A percentile compares a stretch with the other conserved stretches of the same genome.
These are phyloP conservation scores for Mantis religiosa DNA, from an alignment of 2,888 invertebrate species.

Conservation along the genomic window DNA sequence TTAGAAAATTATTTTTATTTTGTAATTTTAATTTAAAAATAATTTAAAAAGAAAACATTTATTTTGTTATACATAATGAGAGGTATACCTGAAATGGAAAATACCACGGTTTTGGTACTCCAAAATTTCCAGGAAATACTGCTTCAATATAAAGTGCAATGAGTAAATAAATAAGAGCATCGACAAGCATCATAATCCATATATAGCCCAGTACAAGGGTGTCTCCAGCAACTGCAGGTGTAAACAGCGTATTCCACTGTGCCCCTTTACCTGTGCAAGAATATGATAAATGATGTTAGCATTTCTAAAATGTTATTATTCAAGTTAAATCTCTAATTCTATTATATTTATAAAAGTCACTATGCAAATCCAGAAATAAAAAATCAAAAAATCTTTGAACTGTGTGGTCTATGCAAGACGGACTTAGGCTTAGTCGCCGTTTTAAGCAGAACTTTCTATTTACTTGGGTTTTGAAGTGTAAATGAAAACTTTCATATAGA, in stretches of 20 bases:
- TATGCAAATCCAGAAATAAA: no score
- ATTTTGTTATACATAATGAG: background rate
- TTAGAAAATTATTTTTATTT: no score
- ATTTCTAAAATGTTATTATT: background rate
- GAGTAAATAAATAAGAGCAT: slow-evolving; percentile 65
- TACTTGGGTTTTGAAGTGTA: no score
- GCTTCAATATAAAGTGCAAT: slow-evolving; percentile 83
- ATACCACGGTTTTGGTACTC: slow-evolving; percentile 77
- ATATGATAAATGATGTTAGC: background rate
- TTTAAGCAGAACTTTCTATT: no score
- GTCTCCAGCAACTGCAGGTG: slow-evolving; percentile 62
- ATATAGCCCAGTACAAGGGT: slow-evolving; percentile 65
- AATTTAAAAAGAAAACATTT: no score
- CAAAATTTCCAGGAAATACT: slow-evolving; percentile 80
- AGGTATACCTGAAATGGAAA: slow-evolving; percentile 50
- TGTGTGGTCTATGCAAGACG: no score
- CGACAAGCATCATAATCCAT: slow-evolving; percentile 67
- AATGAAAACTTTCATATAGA: no score
- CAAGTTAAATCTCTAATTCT: background rate
- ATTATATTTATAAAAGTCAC: background rate
- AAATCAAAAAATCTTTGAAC: background rate
- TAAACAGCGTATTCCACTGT: slow-evolving; percentile 61
- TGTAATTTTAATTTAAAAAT: background rate
- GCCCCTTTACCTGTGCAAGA: slow-evolving; percentile 45
- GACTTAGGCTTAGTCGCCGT: no score